phyloP scores from a whole-genome alignment of 2,113 vertebrate species.

The Crypturellus undulatus region DNA sequence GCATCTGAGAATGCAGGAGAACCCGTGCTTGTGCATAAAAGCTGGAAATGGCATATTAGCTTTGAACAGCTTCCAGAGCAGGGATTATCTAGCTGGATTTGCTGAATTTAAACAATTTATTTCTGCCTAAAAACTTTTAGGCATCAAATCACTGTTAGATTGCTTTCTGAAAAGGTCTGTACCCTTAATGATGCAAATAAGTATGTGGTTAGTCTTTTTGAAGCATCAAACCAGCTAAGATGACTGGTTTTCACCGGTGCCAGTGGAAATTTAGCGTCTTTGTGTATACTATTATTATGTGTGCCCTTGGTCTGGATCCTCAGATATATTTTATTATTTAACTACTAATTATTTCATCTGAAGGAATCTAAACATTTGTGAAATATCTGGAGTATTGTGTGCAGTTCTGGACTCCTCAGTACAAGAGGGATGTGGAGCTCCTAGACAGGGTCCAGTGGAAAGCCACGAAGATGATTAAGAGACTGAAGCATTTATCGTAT shows the following conservation, averaged over 20 bases:
- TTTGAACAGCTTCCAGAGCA: background rate
- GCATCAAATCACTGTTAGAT: background rate
- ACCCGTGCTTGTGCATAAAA: background rate
- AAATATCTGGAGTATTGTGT: background rate
- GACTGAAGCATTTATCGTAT: no score
- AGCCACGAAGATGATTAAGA: no score
- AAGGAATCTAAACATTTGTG: background rate
- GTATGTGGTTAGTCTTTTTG: background rate
- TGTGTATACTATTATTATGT: background rate
- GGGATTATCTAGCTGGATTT: background rate
- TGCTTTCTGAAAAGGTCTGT: background rate
- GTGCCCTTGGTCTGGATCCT: background rate
- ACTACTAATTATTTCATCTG: background rate
- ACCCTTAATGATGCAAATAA: background rate
- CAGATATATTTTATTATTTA: background rate
- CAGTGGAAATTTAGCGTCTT: background rate
- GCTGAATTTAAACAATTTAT: background rate
- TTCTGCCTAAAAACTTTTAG: background rate
- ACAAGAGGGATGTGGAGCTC: no score
- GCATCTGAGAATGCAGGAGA: background rate
- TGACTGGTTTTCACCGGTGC: background rate
- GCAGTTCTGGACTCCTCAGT: no score
- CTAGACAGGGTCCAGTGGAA: no score
- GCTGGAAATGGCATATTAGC: background rate
- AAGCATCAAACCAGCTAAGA: background rate